A percentile compares a stretch with the other conserved stretches of the same genome.
Evolutionary conservation across 1,140 invertebrate genomes (phyloP).

Genomic region (Fopius arisanus): DNA sequence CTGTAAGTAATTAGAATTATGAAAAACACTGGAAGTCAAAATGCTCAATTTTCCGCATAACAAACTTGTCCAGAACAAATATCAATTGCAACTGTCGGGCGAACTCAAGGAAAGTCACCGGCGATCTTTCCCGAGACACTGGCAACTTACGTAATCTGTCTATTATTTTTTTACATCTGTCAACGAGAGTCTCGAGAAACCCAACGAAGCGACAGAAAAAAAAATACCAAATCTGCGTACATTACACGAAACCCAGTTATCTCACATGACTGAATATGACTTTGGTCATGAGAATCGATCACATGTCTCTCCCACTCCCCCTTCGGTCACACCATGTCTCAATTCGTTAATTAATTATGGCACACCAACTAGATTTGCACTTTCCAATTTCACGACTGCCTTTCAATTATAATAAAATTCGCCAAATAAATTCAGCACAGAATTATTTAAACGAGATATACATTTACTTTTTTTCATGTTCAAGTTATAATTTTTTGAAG

Average conservation of each 20-base stretch:
- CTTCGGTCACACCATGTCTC: background rate
- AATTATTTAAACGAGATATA: background rate
- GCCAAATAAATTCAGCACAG: too few species aligned
- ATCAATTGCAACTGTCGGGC: background rate
- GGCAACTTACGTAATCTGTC: background rate
- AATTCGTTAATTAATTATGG: background rate
- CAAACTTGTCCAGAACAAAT: background rate
- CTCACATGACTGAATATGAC: background rate
- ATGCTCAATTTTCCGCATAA: background rate
- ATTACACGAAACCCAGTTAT: background rate
- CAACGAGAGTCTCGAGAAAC: constrained; percentile 40
- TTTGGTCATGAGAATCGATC: background rate
- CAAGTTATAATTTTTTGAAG: too few species aligned
- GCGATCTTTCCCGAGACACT: background rate
- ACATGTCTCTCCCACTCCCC: background rate
- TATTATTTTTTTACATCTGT: background rate
- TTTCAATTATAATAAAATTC: too few species aligned
- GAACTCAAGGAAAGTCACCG: background rate
- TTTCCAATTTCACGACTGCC: background rate
- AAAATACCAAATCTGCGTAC: background rate
- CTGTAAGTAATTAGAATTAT: too few species aligned
- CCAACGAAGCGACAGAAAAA: constrained; percentile 39
- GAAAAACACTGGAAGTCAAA: background rate
- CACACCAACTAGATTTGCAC: background rate
- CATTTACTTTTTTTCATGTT: too few species aligned